Conservation (phyloP, 2,888 invertebrate genomes). For the Sabellastarte sp. region DNA sequence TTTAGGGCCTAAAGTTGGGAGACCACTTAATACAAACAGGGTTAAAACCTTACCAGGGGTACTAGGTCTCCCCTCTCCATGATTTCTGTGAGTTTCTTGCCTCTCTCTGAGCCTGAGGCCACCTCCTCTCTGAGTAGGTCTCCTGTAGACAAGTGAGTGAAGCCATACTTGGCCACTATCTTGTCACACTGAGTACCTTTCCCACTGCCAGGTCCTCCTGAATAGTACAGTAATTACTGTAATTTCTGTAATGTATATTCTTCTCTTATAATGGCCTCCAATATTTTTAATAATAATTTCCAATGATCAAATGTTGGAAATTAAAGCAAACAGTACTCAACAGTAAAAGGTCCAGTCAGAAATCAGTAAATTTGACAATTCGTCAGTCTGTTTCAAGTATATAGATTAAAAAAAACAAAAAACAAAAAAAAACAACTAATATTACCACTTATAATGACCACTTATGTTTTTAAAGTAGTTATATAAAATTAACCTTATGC, state of each 20-base stretch:
- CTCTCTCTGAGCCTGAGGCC: conserved; percentile 81
- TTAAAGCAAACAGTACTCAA: too few relatives aligned
- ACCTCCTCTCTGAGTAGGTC: conserved; percentile 90
- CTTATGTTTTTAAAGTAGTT: too few relatives aligned
- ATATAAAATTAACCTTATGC: too few relatives aligned
- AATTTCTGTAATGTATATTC: background rate
- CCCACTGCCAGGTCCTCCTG: conserved; percentile 91
- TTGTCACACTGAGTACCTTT: conserved; percentile 95
- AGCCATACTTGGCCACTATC: conserved; percentile 88
- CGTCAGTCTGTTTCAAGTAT: too few relatives aligned
- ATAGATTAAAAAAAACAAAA: too few relatives aligned
- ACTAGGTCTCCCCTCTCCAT: conserved; percentile 90
- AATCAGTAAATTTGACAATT: too few relatives aligned
- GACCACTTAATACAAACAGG: too few relatives aligned
- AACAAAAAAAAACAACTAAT: too few relatives aligned
- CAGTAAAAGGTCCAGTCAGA: too few relatives aligned
- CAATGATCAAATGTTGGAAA: too few relatives aligned
- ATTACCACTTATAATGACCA: too few relatives aligned
- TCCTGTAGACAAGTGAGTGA: conserved; percentile 82
- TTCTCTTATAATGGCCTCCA: background rate
- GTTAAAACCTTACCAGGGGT: conserved; percentile 68
- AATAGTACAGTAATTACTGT: background rate
- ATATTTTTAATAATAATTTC: background rate
- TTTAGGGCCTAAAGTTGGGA: too few relatives aligned
- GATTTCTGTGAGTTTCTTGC: conserved; percentile 77